Conservation (phyloP, 2,797 vertebrate species). For the Coregonus sp. region DNA sequence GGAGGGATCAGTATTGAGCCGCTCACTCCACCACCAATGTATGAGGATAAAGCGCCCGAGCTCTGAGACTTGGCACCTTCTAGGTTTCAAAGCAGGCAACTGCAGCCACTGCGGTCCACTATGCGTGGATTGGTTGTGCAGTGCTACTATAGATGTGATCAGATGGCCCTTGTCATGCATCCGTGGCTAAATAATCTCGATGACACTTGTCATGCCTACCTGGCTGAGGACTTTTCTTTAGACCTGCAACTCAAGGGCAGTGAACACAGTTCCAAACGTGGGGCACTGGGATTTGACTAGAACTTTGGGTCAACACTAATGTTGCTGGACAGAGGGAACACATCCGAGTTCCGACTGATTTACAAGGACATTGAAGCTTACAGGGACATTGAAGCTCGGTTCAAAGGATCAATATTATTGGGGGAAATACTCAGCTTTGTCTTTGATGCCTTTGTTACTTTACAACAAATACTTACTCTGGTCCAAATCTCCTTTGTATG, state of each 20-base stretch:
- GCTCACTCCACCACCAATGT: constrained; percentile 91
- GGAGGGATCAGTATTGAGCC: constrained; percentile 84
- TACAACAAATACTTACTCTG: neutral
- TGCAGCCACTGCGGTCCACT: constrained; percentile 30
- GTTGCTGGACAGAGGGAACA: neutral
- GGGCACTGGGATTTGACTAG: constrained; percentile 33
- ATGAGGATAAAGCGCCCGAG: constrained; percentile 77
- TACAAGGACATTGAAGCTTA: neutral
- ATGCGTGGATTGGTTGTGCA: neutral
- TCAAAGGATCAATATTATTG: neutral
- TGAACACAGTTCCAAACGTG: neutral
- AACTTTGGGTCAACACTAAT: constrained; percentile 18
- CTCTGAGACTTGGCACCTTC: constrained; percentile 39
- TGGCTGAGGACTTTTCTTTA: constrained; percentile 7
- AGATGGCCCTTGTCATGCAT: neutral
- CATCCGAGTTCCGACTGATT: neutral
- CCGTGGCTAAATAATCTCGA: constrained; percentile 4
- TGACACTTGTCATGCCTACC: constrained; percentile 20
- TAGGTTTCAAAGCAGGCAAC: constrained; percentile 28
- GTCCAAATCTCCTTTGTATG: neutral
- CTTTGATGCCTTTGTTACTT: neutral
- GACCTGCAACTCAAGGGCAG: neutral
- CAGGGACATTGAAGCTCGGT: too few species aligned
- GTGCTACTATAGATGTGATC: constrained; percentile 11
- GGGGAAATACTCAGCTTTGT: neutral